Percentiles rank a stretch among this genome's conserved stretches.
These are phyloP conservation scores for Oopsacas minuta DNA, from an alignment of 37 sponge, comb jelly and placozoan species.

Conservation along the genomic window DNA sequence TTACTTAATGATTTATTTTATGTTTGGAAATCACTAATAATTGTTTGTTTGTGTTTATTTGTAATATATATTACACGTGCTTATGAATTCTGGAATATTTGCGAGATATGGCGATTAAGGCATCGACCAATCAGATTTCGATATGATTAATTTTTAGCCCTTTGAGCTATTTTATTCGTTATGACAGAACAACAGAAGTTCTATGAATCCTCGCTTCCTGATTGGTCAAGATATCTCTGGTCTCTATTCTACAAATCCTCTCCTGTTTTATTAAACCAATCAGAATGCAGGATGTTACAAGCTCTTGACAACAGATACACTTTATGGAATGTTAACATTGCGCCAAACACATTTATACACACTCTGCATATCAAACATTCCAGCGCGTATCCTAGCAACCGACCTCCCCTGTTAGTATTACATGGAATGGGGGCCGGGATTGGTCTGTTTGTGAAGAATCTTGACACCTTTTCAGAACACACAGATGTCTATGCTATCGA, in stretches of 20 bases:
- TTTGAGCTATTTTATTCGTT: not conserved
- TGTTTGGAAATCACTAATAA: not conserved
- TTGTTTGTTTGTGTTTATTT: not conserved
- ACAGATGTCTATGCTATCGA: conserved; percentile 31
- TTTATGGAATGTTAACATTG: not conserved
- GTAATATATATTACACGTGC: too few relatives aligned
- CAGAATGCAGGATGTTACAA: not conserved
- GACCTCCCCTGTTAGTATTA: conserved; percentile 48
- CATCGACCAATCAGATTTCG: too few relatives aligned
- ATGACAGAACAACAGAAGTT: not conserved
- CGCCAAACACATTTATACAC: not conserved
- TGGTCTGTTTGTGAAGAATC: conserved; percentile 49
- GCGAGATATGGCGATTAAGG: too few relatives aligned
- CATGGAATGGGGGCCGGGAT: conserved; percentile 68
- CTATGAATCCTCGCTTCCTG: not conserved
- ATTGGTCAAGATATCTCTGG: not conserved
- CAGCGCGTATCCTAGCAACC: not conserved
- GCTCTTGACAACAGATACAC: not conserved
- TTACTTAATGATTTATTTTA: not conserved
- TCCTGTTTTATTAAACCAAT: not conserved
- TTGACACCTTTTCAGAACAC: conserved; percentile 28
- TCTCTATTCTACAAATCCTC: not conserved
- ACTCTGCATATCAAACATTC: not conserved
- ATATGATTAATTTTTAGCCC: too few relatives aligned
- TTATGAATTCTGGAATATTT: too few relatives aligned